Evolutionary conservation across 2,797 vertebrate genomes (phyloP).

Genomic region (Neosalanx taihuensis): DNA sequence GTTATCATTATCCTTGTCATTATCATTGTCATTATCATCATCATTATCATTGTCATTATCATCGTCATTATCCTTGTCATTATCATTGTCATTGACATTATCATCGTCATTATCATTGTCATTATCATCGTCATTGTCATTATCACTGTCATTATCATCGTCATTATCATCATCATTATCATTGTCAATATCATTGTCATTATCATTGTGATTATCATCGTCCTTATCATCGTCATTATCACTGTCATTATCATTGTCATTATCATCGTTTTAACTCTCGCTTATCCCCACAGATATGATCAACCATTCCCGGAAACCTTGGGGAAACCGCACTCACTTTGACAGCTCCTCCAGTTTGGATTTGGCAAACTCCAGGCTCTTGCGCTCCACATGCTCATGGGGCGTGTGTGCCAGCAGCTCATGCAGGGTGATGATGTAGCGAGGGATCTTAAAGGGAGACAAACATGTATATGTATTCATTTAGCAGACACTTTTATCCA

Average conservation of each 20-base stretch:
- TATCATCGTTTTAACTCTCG: neutral
- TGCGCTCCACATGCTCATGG: conserved; percentile 90
- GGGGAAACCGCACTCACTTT: conserved; percentile 62
- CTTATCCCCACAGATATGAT: neutral
- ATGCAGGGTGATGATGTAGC: conserved; percentile 94
- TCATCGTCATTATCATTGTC: neutral
- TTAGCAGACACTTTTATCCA: too few species aligned
- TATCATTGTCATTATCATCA: neutral
- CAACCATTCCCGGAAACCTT: neutral
- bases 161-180: neutral
- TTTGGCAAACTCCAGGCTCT: conserved; percentile 92
- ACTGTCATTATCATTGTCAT: neutral
- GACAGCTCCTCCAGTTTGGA: conserved; percentile 93
- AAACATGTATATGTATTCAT: neutral
- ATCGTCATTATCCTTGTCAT: too few species aligned
- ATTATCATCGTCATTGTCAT: too few species aligned
- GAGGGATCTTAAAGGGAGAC: conserved; percentile 78
- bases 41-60: neutral
- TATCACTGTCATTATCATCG: neutral
- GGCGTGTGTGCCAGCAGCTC: conserved; percentile 93
- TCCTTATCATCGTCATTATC: neutral
- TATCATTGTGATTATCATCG: neutral
- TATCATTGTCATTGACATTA: neutral
- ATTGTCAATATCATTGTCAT: neutral
- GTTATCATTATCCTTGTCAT: neutral